phyloP scores from a whole-genome alignment of 1,140 invertebrate species.

The Drosophila tristis region DNA sequence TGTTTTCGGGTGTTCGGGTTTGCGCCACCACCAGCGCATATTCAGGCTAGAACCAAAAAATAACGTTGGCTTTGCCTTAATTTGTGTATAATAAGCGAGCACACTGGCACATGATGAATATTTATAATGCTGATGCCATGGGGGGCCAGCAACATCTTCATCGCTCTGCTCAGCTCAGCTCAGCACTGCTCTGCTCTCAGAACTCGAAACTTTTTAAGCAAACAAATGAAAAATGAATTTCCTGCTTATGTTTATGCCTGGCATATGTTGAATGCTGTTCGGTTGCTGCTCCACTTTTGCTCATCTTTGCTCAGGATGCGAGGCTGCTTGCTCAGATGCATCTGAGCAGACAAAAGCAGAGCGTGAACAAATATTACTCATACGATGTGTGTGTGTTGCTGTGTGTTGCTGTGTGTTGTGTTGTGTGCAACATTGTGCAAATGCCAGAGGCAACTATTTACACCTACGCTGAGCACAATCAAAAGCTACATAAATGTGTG shows the following conservation, averaged over 20 bases:
- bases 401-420: no score
- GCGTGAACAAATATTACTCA: slow-evolving; percentile 81
- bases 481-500: slow-evolving; percentile 72
- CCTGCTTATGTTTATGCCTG: slow-evolving; percentile 79
- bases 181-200: not conserved
- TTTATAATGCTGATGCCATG: slow-evolving; percentile 64
- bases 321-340: slow-evolving; percentile 6
- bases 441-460: slow-evolving; percentile 78
- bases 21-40: not conserved
- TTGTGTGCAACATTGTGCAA: slow-evolving; percentile 66
- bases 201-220: slow-evolving; percentile 64
- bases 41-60: not conserved
- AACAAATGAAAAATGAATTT: slow-evolving; percentile 83
- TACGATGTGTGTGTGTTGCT: slow-evolving; percentile 67
- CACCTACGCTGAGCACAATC: slow-evolving; percentile 75
- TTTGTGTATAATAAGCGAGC: slow-evolving; percentile 78
- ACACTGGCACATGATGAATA: slow-evolving; percentile 73
- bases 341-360: slow-evolving; percentile 72
- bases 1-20: slow-evolving; percentile 46
- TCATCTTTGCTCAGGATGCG: no score
- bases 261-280: slow-evolving; percentile 74
- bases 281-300: slow-evolving; percentile 2
- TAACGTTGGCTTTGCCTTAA: slow-evolving; percentile 59
- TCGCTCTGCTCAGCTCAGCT: slow-evolving; percentile 33
- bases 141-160: slow-evolving; percentile 46